Evolutionary conservation across 2,888 invertebrate species (phyloP).

Genomic region (Drosophila quasianomalipes): DNA sequence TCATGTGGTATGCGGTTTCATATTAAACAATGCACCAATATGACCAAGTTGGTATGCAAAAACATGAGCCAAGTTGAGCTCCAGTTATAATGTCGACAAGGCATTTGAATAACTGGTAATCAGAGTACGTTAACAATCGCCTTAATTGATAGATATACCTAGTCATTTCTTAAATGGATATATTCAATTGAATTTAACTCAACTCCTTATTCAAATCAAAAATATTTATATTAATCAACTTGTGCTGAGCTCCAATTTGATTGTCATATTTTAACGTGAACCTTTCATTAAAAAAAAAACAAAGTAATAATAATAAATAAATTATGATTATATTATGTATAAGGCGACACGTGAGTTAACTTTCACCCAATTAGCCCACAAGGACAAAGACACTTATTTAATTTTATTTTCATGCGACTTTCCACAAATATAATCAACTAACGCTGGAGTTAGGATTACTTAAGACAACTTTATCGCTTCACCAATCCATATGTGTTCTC

Average conservation of each 20-base stretch:
- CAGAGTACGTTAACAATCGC: neutral
- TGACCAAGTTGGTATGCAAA: neutral
- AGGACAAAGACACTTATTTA: neutral
- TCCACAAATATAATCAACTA: neutral
- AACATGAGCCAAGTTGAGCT: neutral
- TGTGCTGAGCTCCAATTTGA: neutral
- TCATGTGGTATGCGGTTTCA: slow-evolving; percentile 31
- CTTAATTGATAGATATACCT: neutral
- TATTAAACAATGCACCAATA: slow-evolving; percentile 18
- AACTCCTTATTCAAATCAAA: neutral
- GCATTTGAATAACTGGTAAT: neutral
- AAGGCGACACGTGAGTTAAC: neutral
- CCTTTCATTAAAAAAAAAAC: neutral
- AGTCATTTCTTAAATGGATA: neutral
- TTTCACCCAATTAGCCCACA: neutral
- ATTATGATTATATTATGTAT: neutral
- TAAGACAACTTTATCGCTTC: neutral
- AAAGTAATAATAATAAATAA: neutral
- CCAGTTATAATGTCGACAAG: neutral
- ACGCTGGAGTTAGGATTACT: neutral
- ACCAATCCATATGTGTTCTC: accelerated
- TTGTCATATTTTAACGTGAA: neutral
- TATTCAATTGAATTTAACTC: neutral
- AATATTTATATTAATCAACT: neutral
- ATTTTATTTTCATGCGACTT: neutral